Base-by-base conservation (phyloP, 2,797 vertebrate genomes). In the Myotis pilosus region DNA sequence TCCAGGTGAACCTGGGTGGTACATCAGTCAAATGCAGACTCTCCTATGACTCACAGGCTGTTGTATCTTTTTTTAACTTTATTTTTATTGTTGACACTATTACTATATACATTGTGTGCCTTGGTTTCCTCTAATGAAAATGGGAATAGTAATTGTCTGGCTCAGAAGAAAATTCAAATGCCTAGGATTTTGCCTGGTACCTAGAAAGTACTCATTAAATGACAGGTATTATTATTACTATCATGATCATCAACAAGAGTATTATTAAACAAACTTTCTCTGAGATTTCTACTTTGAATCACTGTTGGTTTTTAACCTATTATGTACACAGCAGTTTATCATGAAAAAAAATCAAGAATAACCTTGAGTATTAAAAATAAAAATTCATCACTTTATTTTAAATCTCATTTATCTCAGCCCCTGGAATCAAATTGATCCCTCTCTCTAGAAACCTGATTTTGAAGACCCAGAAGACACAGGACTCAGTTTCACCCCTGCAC, bases 281-380 rank as follows among this genome's bases (percentile, higher is more conserved):
- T 47, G 47, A 82, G 33, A 60, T 57, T 74, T 33, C 11, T 41
- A 64, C 30, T 79, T 75, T 71, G 72, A 83, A 62, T 47, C 53
- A 60, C 16, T 38, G 33, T 19, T 64, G 7, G 38, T 16, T 93
- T 87, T 78, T 92, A 51, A 62, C 23, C 74, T 75, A 47, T 55
- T 68, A 68, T 17, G 71, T 6, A 44, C 30, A 36, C 0, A 69
- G 44, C 15, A 41, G 3, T 83, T 91, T 60, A 75, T 33, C 36
- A 60, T 72, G 13, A 17, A 51, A 88, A 17, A 41, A 64, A 84
- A 66, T 53, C 28, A 79, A 49, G 25, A 79, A 30, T 75, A 76
- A 85, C 38, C 25, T 92, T 92, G 49, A 82, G 17, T 53, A 92
- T 72, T 72, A 41, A 91, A 92, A 81, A 84, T 47, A 69, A 89